Percentiles rank a stretch among this genome's conserved stretches.
phyloP scores from a whole-genome alignment of 2,113 vertebrate genomes.

The Nansenia antarctica region DNA sequence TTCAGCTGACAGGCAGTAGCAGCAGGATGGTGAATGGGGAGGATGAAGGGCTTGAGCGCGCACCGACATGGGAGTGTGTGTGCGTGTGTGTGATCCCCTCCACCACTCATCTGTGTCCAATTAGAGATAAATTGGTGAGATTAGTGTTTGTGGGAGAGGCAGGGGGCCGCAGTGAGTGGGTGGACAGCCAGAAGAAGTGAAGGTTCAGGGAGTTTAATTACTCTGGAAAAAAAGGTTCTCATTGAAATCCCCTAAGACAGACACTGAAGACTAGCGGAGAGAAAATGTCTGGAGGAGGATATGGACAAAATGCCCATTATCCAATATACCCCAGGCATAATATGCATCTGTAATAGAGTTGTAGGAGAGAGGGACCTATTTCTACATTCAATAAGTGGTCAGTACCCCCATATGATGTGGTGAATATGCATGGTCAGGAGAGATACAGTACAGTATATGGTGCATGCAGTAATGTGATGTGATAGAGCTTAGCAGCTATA shows the following conservation, averaged over 20 bases:
- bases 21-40: constrained; percentile 38
- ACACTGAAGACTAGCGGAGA: constrained; percentile 25
- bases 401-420: not conserved
- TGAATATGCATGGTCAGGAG: not conserved
- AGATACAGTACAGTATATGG: not conserved
- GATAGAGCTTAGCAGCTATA: not conserved
- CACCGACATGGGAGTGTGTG: constrained; percentile 16
- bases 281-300: constrained; percentile 10
- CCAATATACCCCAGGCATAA: constrained; percentile 3
- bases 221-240: constrained; percentile 53
- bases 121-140: constrained; percentile 65
- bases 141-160: constrained; percentile 50
- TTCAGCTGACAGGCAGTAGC: constrained; percentile 39
- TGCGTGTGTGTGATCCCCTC: constrained; percentile 18
- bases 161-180: constrained; percentile 38
- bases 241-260: constrained; percentile 44
- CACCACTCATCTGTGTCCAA: constrained; percentile 59
- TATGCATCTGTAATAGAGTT: not conserved
- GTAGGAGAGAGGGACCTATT: not conserved
- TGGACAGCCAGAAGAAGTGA: constrained; percentile 34
- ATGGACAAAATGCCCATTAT: not conserved
- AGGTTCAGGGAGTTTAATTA: constrained; percentile 53
- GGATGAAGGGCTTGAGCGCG: constrained; percentile 32
- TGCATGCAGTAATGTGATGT: not conserved
- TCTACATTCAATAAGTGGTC: not conserved